Evolutionary conservation across 2,888 invertebrate genomes (phyloP).

Genomic region (Ecdyonurus torrentis): DNA sequence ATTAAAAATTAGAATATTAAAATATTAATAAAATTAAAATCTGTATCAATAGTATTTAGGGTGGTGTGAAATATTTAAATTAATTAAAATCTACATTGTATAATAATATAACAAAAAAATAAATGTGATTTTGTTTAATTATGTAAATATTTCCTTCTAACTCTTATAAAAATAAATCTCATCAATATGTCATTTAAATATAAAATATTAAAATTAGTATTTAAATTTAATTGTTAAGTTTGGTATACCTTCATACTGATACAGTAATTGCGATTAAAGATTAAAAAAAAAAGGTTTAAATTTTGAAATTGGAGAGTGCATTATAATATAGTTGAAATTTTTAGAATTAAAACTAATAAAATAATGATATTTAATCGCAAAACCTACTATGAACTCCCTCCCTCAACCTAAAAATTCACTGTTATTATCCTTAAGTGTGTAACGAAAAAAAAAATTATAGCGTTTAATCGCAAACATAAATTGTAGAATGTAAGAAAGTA

Average conservation of each 20-base stretch:
- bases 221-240: background rate
- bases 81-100: background rate
- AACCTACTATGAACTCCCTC: background rate
- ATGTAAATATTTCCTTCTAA: too few species aligned
- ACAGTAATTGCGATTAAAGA: background rate
- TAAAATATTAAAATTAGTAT: too few species aligned
- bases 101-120: background rate
- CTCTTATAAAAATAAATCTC: too few species aligned
- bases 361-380: background rate
- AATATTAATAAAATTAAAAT: too few species aligned
- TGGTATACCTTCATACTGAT: background rate
- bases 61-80: background rate
- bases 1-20: background rate
- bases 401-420: background rate
- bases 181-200: too few species aligned
- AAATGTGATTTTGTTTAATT: too few species aligned
- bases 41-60: too few species aligned
- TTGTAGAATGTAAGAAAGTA: too few species aligned
- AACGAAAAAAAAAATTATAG: background rate
- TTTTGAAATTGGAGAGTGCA: too few species aligned
- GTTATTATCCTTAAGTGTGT: background rate
- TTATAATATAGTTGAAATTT: too few species aligned
- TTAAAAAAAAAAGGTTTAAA: background rate
- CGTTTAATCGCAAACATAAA: background rate
- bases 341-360: too few species aligned